Evolutionary conservation across 2,888 invertebrate genomes (phyloP), one percentile per base, ranked within the genome.

Genomic region (Drosophila anomalipes): DNA sequence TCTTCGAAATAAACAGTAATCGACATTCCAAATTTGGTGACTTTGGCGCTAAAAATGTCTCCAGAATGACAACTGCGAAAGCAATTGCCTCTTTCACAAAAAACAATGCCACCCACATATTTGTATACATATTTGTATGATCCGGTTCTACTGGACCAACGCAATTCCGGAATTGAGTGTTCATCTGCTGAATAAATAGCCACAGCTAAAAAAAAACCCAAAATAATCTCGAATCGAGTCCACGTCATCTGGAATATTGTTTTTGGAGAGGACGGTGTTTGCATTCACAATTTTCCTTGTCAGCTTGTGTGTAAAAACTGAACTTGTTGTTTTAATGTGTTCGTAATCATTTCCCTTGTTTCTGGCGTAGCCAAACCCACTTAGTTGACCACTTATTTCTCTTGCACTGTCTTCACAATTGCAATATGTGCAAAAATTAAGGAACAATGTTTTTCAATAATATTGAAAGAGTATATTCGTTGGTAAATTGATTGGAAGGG

Each of bases 231-330:
- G 3, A 44, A 22, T 22, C 14, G 44, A 47, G 22, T 41, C 39
- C n/a, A 7, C 1, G 22, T 22, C 14, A 22, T 14, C 14, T 22
- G 7, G 3, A 22, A 22, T 47, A 47, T 22, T 22, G 7, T 2
- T 10, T n/a, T n/a, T n/a, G 2, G 10, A 4, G n/a, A 41, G n/a
- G 41, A 10, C 1, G 7, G 0, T 22, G 14, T 0, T 7, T 14
- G 6, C 22, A 47, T 47, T 47, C 4, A 7, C 22, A 22, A 22
- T 14, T 47, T 47, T 4, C 7, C 14, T 4, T 14, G 22, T 3
- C 14, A 22, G 22, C 1, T 44, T 47, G 22, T 44, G 44, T 12
- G 44, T 14, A 44, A 44, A 14, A 44, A 22, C 6, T 44, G 6
- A 6, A 44, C 12, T 28, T 28, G 28, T 28, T 28, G 28, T 28